Percentiles rank a stretch among this genome's conserved stretches.
Evolutionary conservation across 2,888 invertebrate genomes (phyloP).

Genomic region (Hipparchia semele): DNA sequence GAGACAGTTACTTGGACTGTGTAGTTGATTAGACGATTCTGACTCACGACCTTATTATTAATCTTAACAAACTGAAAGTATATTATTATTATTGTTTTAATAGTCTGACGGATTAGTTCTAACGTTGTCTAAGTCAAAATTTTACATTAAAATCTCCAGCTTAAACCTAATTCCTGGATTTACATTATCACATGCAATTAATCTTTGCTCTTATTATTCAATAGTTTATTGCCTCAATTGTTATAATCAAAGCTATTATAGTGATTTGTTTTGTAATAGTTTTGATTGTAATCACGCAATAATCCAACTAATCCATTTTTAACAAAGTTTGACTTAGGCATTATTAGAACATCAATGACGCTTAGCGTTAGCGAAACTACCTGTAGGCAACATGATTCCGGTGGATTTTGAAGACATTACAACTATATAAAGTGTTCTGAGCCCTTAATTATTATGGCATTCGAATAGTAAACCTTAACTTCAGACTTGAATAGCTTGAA

Average conservation of each 20-base stretch:
- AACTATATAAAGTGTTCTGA: slow-evolving; percentile 8
- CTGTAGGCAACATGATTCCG: background rate
- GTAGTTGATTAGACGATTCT: slow-evolving; percentile 8
- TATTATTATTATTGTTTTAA: background rate
- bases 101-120: background rate
- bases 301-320: background rate
- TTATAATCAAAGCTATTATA: too few species aligned
- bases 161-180: background rate
- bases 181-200: background rate
- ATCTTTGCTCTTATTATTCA: background rate
- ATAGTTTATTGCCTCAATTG: background rate
- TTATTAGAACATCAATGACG: background rate
- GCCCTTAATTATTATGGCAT: background rate
- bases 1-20: slow-evolving; percentile 9
- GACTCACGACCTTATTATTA: slow-evolving; percentile 19
- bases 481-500: too few species aligned
- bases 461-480: background rate
- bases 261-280: too few species aligned
- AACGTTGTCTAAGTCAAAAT: background rate
- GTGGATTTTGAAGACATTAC: background rate
- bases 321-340: background rate
- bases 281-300: background rate
- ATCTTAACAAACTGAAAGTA: slow-evolving; percentile 11
- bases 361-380: background rate
- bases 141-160: background rate